Percentiles rank a stretch among this genome's conserved stretches.
phyloP scores from a whole-genome alignment of 2,888 invertebrate species.

The Eristalis arbustorum region DNA sequence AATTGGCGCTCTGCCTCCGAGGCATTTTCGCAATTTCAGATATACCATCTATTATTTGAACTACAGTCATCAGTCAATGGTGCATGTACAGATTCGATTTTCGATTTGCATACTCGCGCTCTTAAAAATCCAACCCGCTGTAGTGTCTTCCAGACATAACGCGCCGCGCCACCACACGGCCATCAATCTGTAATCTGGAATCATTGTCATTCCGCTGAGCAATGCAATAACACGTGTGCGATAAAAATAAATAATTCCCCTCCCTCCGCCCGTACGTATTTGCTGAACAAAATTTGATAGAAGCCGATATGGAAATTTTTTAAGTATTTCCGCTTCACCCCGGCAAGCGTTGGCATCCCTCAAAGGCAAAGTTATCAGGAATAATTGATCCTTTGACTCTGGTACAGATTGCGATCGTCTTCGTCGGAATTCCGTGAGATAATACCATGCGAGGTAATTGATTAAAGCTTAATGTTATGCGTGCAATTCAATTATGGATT shows the following conservation, averaged over 20 bases:
- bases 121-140: neutral
- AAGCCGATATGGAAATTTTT: neutral
- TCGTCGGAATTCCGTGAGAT: slow-evolving; percentile 5
- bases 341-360: neutral
- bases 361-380: neutral
- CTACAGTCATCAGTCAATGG: too few relatives aligned
- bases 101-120: neutral
- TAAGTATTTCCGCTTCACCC: neutral
- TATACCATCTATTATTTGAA: too few relatives aligned
- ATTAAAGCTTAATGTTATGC: slow-evolving; percentile 27
- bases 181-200: slow-evolving; percentile 6
- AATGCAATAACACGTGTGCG: neutral
- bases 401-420: slow-evolving; percentile 19
- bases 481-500: slow-evolving; percentile 56
- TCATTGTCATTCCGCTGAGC: neutral
- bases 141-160: neutral
- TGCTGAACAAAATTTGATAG: slow-evolving; percentile 2
- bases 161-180: neutral
- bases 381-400: slow-evolving; percentile 5
- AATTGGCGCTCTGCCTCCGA: neutral
- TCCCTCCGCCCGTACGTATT: neutral
- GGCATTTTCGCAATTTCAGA: neutral
- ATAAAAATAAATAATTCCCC: neutral
- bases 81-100: neutral
- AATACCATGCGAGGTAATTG: slow-evolving; percentile 26